Conservation (phyloP, 2,113 vertebrate genomes). For the Nerophis lumbriciformis region DNA sequence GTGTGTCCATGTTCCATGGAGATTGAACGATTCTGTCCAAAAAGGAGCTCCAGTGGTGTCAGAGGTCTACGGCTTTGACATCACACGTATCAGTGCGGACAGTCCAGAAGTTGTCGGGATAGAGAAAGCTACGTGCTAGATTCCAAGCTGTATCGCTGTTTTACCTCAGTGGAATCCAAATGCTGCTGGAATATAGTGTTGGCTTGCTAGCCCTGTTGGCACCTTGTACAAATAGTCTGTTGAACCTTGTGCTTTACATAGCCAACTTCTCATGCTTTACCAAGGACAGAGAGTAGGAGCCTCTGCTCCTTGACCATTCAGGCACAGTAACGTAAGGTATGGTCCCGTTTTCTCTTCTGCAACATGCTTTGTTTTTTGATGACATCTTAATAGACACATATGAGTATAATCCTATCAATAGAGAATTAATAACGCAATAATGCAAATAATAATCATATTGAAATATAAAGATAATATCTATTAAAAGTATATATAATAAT, state of each 20-base stretch:
- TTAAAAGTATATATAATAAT: slow-evolving; percentile 73
- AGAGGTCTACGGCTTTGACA: slow-evolving; percentile 24
- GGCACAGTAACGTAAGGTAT: slow-evolving; percentile 74
- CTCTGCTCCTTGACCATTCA: slow-evolving; percentile 67
- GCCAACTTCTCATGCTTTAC: slow-evolving; percentile 71
- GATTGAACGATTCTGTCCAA: slow-evolving; percentile 29
- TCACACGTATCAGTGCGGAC: slow-evolving; percentile 43
- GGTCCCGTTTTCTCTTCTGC: slow-evolving; percentile 75
- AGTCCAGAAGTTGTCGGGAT: slow-evolving; percentile 48
- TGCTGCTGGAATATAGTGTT: slow-evolving; percentile 60
- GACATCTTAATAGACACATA: slow-evolving; percentile 63
- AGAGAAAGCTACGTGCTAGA: slow-evolving; percentile 58
- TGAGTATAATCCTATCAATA: slow-evolving; percentile 38
- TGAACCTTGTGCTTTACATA: slow-evolving; percentile 66
- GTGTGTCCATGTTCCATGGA: slow-evolving; percentile 37
- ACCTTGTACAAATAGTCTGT: slow-evolving; percentile 71
- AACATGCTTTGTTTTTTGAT: slow-evolving; percentile 70
- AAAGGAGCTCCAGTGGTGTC: slow-evolving; percentile 25
- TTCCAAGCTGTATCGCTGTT: slow-evolving; percentile 56
- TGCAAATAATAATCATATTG: slow-evolving; percentile 53
- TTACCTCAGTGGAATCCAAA: slow-evolving; percentile 63
- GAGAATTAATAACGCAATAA: slow-evolving; percentile 30
- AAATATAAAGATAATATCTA: slow-evolving; percentile 61
- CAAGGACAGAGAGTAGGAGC: slow-evolving; percentile 54
- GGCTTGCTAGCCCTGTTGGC: slow-evolving; percentile 58